Evolutionary conservation across 1,140 invertebrate species (phyloP), one percentile per base, ranked within the genome.

Genomic region (Bombus balteatus): DNA sequence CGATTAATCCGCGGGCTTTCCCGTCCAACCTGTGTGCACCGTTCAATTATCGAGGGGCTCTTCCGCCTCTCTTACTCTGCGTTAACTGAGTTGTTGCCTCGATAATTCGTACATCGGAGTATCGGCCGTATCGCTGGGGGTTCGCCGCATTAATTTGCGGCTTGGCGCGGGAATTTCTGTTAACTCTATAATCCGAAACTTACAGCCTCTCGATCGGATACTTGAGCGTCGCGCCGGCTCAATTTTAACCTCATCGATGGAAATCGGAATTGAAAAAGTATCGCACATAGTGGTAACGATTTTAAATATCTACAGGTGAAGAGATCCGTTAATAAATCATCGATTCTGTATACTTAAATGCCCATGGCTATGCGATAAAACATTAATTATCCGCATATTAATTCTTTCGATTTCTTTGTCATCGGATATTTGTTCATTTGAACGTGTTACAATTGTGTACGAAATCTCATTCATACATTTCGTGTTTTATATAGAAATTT

Each of bases 1-100:
- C 81, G 74, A 89, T 89, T 89, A 89, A 90, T 88, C 79, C 79
- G 75, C 53, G 74, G 62, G 47, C 57, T 72, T 62, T 71, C 76
- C 79, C 78, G 65, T 41, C 70, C 59, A 74, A 88, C 71, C 83
- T 88, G 86, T 87, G 83, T 37, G 79, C 87, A 85, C 85, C 82
- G 86, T 88, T 90, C 89, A 88, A 89, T 90, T 89, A 90, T 83
- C 88, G 83, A 85, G 81, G 88, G 86, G 66, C 83, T 85, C 75
- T 85, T 81, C 86, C 77, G 86, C 75, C 88, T 83, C 88, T 85
- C 85, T 89, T 89, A 70, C 75, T 41, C 66, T 25, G 76, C 82
- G 82, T 81, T 90, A 90, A 89, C 88, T 88, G 88, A 90, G 89
- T 89, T 85, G 89, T 89, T 89, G 83, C 89, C 88, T 80, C 89